A percentile compares a stretch with the other conserved stretches of the same genome.
phyloP scores from a whole-genome alignment of 2,797 vertebrate species.

The Syngnathus rostellatus region DNA sequence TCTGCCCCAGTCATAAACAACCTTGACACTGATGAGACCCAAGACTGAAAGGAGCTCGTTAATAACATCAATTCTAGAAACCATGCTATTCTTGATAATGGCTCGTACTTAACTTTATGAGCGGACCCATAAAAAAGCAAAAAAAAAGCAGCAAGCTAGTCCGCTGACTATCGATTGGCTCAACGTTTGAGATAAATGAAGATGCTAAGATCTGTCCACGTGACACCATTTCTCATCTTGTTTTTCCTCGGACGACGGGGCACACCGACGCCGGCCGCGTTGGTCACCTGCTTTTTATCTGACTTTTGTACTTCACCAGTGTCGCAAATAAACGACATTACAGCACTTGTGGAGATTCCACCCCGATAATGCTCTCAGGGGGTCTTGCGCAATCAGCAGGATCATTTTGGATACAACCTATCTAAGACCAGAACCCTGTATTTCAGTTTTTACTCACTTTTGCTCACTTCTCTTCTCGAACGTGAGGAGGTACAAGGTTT shows the following conservation, averaged over 20 bases:
- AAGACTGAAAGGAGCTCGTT: conserved; percentile 3
- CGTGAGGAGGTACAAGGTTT: too few relatives aligned
- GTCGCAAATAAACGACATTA: conserved; percentile 69
- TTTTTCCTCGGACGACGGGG: conserved; percentile 24
- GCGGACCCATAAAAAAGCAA: conserved; percentile 18
- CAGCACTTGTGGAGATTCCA: conserved; percentile 48
- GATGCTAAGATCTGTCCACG: conserved; percentile 26
- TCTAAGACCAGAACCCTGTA: too few relatives aligned
- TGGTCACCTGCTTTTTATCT: conserved; percentile 68
- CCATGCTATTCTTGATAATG: conserved; percentile 46
- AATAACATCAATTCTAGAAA: conserved; percentile 40
- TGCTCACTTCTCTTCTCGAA: too few relatives aligned
- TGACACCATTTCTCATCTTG: conserved; percentile 47
- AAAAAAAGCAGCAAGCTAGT: conserved; percentile 46
- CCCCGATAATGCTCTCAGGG: conserved; percentile 37
- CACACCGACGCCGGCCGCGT: conserved; percentile 61
- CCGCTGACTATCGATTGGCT: conserved; percentile 52
- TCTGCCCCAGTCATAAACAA: conserved; percentile 35
- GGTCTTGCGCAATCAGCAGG: background rate
- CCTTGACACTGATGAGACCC: conserved; percentile 6
- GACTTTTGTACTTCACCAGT: conserved; percentile 55
- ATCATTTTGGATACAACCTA: too few relatives aligned
- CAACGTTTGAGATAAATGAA: conserved; percentile 43
- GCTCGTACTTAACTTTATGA: conserved; percentile 55
- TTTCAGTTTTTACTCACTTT: too few relatives aligned